Evolutionary conservation across 2,888 invertebrate genomes (phyloP), one percentile per base, ranked within the genome.

Genomic region (Netelia virgata): DNA sequence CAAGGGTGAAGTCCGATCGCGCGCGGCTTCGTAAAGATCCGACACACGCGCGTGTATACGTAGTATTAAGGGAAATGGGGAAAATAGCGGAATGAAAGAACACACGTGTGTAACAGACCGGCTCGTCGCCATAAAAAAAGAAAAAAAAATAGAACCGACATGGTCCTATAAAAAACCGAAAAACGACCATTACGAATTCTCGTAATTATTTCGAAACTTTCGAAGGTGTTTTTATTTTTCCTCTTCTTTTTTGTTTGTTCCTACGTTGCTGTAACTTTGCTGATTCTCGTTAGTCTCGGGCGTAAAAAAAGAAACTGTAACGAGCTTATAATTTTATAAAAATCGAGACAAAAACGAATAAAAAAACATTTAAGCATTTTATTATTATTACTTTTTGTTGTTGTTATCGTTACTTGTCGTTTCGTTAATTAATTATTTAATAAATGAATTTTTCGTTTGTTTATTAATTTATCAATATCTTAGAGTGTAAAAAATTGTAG

Each of bases 41-140:
- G n/a, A 47, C 8, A 53, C 18, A 41, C 50, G 16, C 8, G 50
- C 53, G 11, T 76, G 18, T 66, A 41, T 66, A 41, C 28, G 18
- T 43, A 10, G 28, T 53, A 70, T 41, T 23, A 66, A 72, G 47
- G 73, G 18, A 69, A 36, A 36, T 10, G 36, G 36, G 36, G 18
- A 72, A 59, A 72, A 57, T 43, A 73, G 59, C 11, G 59, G 68
- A 28, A 53, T 47, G 82, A 83, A 47, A 59, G 63, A 61, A 53
- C 57, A 70, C 83, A 83, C 78, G 78, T 78, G 83, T 74, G 63
- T 55, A 69, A 74, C 78, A 83, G 78, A 53, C 74, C 69, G 59
- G 74, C 61, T 68, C 11, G 47, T 66, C 43, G 69, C 36, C 68
- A 50, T 66, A 41, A 28, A 23, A 23, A 23, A 23, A 23, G 23